Conservation (phyloP, 2,888 invertebrate species). For the Drosophila anomelani region DNA sequence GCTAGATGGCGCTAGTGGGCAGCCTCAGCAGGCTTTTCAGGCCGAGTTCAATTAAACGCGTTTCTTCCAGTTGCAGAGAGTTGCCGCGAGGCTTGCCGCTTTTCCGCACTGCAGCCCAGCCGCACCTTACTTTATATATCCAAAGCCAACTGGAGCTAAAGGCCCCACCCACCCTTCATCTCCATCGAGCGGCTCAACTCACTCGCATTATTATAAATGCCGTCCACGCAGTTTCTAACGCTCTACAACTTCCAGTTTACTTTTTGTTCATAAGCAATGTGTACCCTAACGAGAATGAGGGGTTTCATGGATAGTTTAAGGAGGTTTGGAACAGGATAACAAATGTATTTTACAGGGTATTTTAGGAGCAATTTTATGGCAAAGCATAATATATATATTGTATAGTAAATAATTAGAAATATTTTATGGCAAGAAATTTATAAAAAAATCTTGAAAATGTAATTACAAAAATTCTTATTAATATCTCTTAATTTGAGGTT, state of each 20-base stretch:
- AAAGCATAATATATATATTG: too few species aligned
- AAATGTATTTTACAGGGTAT: too few species aligned
- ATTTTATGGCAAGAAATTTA: neutral
- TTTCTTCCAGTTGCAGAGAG: conserved; percentile 60
- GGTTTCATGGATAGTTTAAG: neutral
- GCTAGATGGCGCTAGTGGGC: conserved; percentile 77
- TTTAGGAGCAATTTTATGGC: too few species aligned
- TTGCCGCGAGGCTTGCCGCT: conserved; percentile 53
- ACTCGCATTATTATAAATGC: conserved; percentile 80
- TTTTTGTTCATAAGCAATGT: conserved; percentile 23
- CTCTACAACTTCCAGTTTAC: conserved; percentile 71
- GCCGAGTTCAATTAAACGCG: conserved; percentile 74
- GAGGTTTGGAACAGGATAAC: neutral
- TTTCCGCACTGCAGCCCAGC: conserved; percentile 72
- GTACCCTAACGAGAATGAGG: conserved; percentile 16
- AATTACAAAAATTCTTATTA: neutral
- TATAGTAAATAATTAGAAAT: too few species aligned
- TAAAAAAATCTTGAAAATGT: neutral
- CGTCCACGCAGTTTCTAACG: conserved; percentile 82
- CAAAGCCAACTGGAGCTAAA: conserved; percentile 29
- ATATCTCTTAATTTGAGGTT: neutral
- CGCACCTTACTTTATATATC: conserved; percentile 70
- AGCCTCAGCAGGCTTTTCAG: conserved; percentile 44
- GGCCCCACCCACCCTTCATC: conserved; percentile 23
- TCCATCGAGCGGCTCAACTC: conserved; percentile 24